Evolutionary conservation across 2,113 vertebrate species (phyloP).

Genomic region (Limanda limanda): DNA sequence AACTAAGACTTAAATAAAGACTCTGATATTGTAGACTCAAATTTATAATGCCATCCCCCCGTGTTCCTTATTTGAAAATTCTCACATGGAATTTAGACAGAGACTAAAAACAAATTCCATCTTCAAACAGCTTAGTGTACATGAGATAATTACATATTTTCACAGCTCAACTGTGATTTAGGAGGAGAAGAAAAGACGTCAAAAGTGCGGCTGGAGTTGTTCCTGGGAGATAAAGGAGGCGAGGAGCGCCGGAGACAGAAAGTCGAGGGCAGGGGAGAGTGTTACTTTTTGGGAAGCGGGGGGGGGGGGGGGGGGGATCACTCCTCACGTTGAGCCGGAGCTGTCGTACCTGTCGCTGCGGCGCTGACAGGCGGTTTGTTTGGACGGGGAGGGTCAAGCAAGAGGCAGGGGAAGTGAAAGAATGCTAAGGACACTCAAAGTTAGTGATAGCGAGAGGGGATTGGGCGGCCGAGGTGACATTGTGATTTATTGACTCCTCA

Average conservation of each 20-base stretch:
- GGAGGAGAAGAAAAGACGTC: conserved; percentile 19
- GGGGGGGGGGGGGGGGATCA: conserved; percentile 57
- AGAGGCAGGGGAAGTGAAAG: conserved; percentile 79
- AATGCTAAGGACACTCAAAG: conserved; percentile 81
- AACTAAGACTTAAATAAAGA: conserved; percentile 77
- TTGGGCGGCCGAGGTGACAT: conserved; percentile 77
- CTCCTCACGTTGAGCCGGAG: conserved; percentile 78
- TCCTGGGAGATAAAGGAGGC: conserved; percentile 35
- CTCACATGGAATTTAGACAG: conserved; percentile 63
- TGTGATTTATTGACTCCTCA: conserved; percentile 81
- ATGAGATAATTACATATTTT: conserved; percentile 69
- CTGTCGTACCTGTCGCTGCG: conserved; percentile 79
- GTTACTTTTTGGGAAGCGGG: conserved; percentile 70
- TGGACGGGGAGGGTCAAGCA: conserved; percentile 78
- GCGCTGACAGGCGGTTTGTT: conserved; percentile 83
- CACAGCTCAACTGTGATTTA: conserved; percentile 51
- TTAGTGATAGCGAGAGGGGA: conserved; percentile 76
- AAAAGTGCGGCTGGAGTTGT: conserved; percentile 16
- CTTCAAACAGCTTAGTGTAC: conserved; percentile 61
- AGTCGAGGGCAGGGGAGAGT: conserved; percentile 68
- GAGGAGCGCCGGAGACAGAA: conserved; percentile 53
- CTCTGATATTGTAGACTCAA: conserved; percentile 54
- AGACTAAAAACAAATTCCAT: conserved; percentile 67
- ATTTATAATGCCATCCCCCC: conserved; percentile 42
- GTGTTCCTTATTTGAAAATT: conserved; percentile 59